phyloP scores from a whole-genome alignment of 2,113 vertebrate genomes.

The Taxidea taxus region DNA sequence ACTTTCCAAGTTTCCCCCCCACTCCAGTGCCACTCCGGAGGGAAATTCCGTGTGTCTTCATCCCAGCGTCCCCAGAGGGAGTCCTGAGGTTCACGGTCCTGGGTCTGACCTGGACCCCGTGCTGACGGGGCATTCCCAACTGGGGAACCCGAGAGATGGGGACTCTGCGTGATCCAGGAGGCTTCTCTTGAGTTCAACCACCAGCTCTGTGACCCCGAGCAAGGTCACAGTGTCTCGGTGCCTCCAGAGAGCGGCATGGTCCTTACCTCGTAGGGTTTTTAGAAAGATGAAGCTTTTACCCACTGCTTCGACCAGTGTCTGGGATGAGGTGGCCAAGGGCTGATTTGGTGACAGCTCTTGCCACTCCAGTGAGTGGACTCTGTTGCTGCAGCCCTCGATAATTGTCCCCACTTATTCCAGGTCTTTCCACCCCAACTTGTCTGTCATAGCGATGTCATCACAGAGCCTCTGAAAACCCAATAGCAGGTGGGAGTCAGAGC shows the following conservation, averaged over 20 bases:
- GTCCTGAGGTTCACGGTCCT: background rate
- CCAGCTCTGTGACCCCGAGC: background rate
- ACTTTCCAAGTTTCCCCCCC: background rate
- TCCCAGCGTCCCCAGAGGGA: background rate
- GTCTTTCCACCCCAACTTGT: background rate
- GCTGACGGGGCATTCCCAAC: no score
- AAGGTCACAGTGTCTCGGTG: background rate
- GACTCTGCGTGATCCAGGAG: background rate
- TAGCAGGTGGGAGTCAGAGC: background rate
- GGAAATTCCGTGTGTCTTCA: background rate
- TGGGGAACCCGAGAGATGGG: background rate
- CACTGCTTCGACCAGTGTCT: background rate
- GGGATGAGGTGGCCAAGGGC: background rate
- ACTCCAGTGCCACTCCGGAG: background rate
- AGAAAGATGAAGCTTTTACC: background rate
- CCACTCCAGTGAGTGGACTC: no score
- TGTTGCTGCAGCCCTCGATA: background rate
- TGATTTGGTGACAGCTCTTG: background rate
- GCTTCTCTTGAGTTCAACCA: background rate
- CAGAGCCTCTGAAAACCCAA: background rate
- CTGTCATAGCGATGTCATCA: fast-evolving
- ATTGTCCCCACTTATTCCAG: background rate
- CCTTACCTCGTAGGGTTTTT: background rate
- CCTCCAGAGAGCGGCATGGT: background rate
- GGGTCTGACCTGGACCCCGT: fast-evolving